A percentile compares a stretch with the other conserved stretches of the same genome.
Conservation (phyloP, 2,113 vertebrate species). For the Perccottus glenii region DNA sequence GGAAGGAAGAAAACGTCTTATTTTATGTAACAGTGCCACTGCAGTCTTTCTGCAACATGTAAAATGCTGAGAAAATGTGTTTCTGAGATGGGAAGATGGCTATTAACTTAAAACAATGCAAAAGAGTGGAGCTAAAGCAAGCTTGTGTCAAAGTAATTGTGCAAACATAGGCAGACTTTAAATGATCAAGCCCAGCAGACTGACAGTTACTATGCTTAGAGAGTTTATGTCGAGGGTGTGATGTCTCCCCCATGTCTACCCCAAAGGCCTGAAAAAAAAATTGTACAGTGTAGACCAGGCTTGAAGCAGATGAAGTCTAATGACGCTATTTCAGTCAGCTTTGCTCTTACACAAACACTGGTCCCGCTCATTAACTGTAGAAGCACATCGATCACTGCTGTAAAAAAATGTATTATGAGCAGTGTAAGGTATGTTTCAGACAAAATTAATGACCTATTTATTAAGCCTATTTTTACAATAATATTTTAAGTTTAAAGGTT, state of each 20-base stretch:
- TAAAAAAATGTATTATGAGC: too few species aligned
- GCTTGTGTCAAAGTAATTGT: neutral
- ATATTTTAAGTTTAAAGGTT: neutral
- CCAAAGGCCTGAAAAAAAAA: slow-evolving; percentile 6
- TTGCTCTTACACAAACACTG: too few species aligned
- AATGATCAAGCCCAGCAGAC: slow-evolving; percentile 12
- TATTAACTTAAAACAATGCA: neutral
- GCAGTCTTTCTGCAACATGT: neutral
- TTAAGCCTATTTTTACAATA: too few species aligned
- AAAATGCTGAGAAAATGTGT: neutral
- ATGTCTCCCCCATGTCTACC: too few species aligned
- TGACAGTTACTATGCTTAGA: slow-evolving; percentile 5
- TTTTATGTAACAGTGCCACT: slow-evolving; percentile 1
- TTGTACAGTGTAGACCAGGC: too few species aligned
- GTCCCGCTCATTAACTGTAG: too few species aligned
- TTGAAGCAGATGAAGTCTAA: too few species aligned
- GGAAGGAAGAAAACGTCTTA: slow-evolving; percentile 7
- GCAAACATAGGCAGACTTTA: slow-evolving; percentile 18
- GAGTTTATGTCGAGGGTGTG: slow-evolving; percentile 10
- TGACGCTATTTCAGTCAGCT: too few species aligned
- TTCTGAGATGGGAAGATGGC: too few species aligned
- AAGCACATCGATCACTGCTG: too few species aligned
- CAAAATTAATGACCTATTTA: neutral
- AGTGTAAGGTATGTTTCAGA: too few species aligned
- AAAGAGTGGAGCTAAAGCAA: neutral